These are phyloP conservation scores for Phenganax subtilis DNA, from an alignment of 92 coral and sea anemone species.

Conservation along the genomic window DNA sequence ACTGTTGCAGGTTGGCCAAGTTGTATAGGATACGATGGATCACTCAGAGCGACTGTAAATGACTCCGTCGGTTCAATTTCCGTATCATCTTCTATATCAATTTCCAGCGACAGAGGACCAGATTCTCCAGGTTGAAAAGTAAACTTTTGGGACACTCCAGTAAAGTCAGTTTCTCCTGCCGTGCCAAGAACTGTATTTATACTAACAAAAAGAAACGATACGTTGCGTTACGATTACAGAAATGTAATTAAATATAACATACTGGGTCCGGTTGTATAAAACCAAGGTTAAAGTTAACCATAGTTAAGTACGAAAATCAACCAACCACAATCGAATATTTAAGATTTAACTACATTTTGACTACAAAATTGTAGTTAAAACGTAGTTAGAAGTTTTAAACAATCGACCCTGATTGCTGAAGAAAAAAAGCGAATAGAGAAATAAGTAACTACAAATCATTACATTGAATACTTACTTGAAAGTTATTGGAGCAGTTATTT, in stretches of 20 bases:
- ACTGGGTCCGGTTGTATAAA: too few species aligned
- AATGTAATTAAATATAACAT: too few species aligned
- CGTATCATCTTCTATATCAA: constrained; percentile 6
- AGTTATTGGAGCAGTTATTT: neutral
- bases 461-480: neutral
- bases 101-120: constrained; percentile 4
- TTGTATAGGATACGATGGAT: constrained; percentile 1
- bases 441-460: too few species aligned
- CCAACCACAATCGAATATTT: too few species aligned
- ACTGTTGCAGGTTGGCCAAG: constrained; percentile 21
- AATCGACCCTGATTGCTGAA: too few species aligned
- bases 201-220: neutral
- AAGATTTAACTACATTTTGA: too few species aligned
- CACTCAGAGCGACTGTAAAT: neutral
- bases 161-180: neutral
- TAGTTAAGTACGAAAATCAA: too few species aligned
- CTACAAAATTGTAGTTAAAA: too few species aligned
- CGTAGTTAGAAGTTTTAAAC: too few species aligned
- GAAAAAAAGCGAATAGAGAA: too few species aligned
- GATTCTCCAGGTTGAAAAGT: constrained; percentile 14
- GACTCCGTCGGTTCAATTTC: constrained; percentile 1
- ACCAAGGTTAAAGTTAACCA: too few species aligned
- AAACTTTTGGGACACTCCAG: neutral
- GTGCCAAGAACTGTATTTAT: neutral
- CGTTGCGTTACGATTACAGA: too few species aligned